Base-by-base conservation (phyloP, 2,113 vertebrate genomes). In the Falcunculus frontatus region DNA sequence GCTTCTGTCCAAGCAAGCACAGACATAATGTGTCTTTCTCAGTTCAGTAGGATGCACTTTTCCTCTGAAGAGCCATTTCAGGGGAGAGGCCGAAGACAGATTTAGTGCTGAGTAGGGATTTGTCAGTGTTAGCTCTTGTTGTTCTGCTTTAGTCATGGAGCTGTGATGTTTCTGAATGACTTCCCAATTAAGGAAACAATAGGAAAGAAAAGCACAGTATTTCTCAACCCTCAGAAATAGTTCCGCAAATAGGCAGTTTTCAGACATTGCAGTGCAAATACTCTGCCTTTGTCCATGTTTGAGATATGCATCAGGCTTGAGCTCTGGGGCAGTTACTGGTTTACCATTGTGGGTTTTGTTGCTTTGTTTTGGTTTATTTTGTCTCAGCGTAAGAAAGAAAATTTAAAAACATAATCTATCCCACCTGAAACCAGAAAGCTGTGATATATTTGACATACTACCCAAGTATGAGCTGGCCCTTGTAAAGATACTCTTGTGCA, bases 171-270 rank as follows among this genome's bases (percentile, higher is more conserved):
- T 87, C 35, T 52, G 49, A 73, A 86, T 79, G 92, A 68, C 49
- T 88, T 75, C 65, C 82, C 68, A 56, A 72, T 87, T 75, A 72
- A 62, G 44, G 29, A 87, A 94, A 78, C 64, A 87, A 80, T 75
- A 72, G 80, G 53, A 44, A 89, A 68, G 53, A 79, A 95, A 94
- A 72, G 41, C 39, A 41, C 84, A 78, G 16, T 47, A 41, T 92
- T 90, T 90, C 80, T 84, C 60, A 95, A 78, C 47, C 78, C 69
- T 13, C 55, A 67, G 52, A 87, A 74, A n/a, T 81, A 15, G 78
- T 88, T 86, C 35, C 0, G 0, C 42, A 87, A 72, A 72, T 10
- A 4, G 9, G 32, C 52, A 26, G 3, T 87, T 92, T 63, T 47
- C 73, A 87, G 44, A 49, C 22, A 4, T 13, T 57, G 76, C 50